Base-by-base conservation (phyloP, 2,888 invertebrate species). In the Scaptomyza tumidula region DNA sequence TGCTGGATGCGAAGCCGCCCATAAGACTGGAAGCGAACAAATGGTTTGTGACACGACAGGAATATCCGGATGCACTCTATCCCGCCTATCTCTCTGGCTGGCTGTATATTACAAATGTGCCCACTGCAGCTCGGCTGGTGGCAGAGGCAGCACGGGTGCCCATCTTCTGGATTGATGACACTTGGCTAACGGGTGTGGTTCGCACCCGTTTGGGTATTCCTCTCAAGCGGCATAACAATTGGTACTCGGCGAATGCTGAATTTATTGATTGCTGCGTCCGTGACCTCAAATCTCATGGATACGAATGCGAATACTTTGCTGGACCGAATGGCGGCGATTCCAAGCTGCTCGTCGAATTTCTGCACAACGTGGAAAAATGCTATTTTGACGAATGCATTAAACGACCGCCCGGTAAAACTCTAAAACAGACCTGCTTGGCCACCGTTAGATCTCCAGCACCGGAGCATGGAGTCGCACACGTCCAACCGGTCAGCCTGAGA, bases 161-260 rank as follows among this genome's bases (percentile, higher is more conserved):
- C 16, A 96, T 95, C 82, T 98, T 98, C 92, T 98, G 98, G 98
- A 97, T 98, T 66, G 98, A 98, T 89, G 98, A 98, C 90, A 95
- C 96, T 46, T 96, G 95, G 90, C 92, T 98, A 0, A 98, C 98
- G 0, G 98, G 98, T 1, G 93, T 97, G 52, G 91, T 98, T 33
- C 93, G 95, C 7, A 92, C 94, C 56, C 92, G 93, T 31, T 90
- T 94, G 27, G 92, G 93, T 41, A 93, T 96, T n/a, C 91, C 93
- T 41, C 91, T 95, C 44, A 92, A 91, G 60, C 94, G 95, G 55
- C 90, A 96, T 14, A 93, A 94, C 49, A 86, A 93, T 14, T 94
- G 94, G 89, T 97, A 95, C 92, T 93, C 96, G 6, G 94, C 94
- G 9, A 95, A 96, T 90, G 94, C 95, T 11, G 95, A 96, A 83